Evolutionary conservation across 2,113 vertebrate species (phyloP).

Genomic region (Rhagologus leucostigma): DNA sequence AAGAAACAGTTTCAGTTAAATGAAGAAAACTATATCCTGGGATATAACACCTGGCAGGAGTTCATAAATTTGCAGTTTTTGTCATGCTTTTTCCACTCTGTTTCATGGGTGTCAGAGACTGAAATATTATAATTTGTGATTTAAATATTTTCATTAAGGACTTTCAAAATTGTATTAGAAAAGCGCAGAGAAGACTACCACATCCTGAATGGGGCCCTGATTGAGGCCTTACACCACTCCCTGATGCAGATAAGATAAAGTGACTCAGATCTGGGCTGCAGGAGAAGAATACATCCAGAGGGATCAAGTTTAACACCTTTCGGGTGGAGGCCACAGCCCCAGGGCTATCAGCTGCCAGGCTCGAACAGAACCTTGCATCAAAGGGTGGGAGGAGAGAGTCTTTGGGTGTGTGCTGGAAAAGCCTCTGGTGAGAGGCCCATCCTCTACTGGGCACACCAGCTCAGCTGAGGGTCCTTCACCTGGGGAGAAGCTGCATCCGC

Average conservation of each 20-base stretch:
- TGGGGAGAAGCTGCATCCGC: not conserved
- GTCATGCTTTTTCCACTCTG: not conserved
- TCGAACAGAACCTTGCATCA: accelerated
- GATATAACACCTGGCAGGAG: not conserved
- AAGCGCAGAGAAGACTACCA: not conserved
- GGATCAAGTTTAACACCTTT: not conserved
- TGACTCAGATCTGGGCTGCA: not conserved
- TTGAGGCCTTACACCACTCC: accelerated
- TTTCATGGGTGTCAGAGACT: not conserved
- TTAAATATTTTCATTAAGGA: not conserved
- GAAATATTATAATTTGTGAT: not conserved
- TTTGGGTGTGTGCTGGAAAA: not conserved
- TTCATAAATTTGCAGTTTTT: not conserved
- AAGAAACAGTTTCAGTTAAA: not conserved
- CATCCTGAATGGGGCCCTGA: not conserved
- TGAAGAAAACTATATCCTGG: not conserved
- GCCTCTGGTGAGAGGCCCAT: not conserved
- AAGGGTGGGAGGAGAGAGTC: not conserved
- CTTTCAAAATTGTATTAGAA: not conserved
- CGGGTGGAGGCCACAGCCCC: not conserved
- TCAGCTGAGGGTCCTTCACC: not conserved
- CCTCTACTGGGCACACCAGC: not conserved
- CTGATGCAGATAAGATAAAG: not conserved
- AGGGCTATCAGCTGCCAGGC: not conserved
- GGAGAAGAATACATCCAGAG: not conserved